Evolutionary conservation across 2,888 invertebrate genomes (phyloP).

Genomic region (Drosophila eohydei): DNA sequence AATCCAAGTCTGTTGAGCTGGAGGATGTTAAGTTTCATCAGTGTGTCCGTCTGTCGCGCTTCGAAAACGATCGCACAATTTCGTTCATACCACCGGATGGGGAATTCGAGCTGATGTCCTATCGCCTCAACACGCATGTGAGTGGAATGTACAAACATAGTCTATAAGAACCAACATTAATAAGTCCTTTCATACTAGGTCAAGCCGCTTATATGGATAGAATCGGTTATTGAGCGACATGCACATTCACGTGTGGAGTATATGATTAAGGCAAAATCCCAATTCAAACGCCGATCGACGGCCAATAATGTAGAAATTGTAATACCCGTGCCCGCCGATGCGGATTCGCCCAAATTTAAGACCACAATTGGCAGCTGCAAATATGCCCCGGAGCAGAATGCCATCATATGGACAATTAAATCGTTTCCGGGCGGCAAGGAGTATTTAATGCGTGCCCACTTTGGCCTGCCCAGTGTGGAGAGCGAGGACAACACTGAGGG

Average conservation of each 20-base stretch:
- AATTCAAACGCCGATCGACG: conserved; percentile 98
- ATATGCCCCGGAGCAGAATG: conserved; percentile 98
- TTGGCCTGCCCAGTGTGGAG: conserved; percentile 97
- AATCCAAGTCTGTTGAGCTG: conserved; percentile 98
- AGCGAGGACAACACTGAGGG: conserved; percentile 96
- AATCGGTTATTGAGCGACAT: conserved; percentile 98
- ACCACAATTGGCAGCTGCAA: conserved; percentile 98
- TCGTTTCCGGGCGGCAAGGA: conserved; percentile 99
- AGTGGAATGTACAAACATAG: conserved; percentile 34
- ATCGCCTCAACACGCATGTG: conserved; percentile 97
- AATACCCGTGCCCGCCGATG: conserved; percentile 97
- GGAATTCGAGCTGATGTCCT: conserved; percentile 99
- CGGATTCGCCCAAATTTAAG: conserved; percentile 99
- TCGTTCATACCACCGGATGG: conserved; percentile 99
- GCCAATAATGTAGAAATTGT: conserved; percentile 99
- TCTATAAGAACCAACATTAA: not conserved
- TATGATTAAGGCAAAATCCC: conserved; percentile 99
- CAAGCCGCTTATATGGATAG: conserved; percentile 99
- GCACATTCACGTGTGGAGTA: conserved; percentile 99
- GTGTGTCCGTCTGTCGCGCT: conserved; percentile 97
- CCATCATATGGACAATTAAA: conserved; percentile 98
- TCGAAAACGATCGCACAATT: conserved; percentile 99
- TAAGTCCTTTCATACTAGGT: conserved; percentile 81
- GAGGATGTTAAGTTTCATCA: conserved; percentile 99
- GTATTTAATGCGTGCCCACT: conserved; percentile 98